Conservation (phyloP, 2,113 vertebrate species). For the Perognathus longimembris region DNA sequence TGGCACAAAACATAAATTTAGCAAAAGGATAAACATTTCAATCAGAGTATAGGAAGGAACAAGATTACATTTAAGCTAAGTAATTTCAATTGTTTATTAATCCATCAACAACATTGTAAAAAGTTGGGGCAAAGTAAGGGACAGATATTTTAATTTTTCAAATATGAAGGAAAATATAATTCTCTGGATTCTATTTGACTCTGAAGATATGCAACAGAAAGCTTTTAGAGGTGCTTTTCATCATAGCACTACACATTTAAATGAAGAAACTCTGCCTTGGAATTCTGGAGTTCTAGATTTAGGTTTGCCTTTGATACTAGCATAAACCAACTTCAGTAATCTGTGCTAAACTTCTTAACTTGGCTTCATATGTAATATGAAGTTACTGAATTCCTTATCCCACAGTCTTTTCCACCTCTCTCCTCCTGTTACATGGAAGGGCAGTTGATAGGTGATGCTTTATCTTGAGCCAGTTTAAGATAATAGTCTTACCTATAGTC, state of each 20-base stretch:
- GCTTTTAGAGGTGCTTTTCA: not conserved
- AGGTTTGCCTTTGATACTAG: not conserved
- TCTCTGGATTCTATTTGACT: not conserved
- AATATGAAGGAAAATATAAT: constrained; percentile 16
- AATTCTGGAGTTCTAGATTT: not conserved
- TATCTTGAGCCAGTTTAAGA: not conserved
- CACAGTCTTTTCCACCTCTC: not conserved
- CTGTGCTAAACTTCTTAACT: not conserved
- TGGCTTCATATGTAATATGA: not conserved
- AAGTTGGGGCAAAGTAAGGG: not conserved
- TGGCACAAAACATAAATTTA: not conserved
- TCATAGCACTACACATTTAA: not conserved
- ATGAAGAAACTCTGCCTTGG: not conserved
- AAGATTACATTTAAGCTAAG: not conserved
- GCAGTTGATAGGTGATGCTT: not conserved
- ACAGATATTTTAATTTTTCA: not conserved
- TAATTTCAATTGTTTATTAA: not conserved
- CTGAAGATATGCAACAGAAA: not conserved
- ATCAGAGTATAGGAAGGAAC: not conserved
- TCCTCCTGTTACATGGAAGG: not conserved
- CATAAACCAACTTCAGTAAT: not conserved
- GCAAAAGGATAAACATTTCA: not conserved
- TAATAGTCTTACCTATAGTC: not conserved
- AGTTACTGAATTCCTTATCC: not conserved
- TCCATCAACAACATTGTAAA: not conserved